phyloP scores from a whole-genome alignment of 2,113 vertebrate species.

The Parotia lawesii region DNA sequence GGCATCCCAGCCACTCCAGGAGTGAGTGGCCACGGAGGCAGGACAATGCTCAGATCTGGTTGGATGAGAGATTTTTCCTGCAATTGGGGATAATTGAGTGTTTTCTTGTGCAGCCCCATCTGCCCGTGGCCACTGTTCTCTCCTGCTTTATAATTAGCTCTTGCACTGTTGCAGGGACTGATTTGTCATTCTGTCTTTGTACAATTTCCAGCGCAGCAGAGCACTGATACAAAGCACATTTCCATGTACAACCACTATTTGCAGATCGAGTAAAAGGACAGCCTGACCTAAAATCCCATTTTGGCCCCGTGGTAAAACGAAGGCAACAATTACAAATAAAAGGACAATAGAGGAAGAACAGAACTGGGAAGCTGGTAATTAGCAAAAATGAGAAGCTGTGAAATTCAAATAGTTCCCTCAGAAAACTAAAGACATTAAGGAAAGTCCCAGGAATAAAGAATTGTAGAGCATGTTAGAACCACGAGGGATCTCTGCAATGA shows the following conservation, averaged over 20 bases:
- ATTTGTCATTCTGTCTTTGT: constrained; percentile 7
- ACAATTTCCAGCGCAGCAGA: background rate
- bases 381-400: background rate
- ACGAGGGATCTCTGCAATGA: background rate
- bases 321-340: constrained; percentile 15
- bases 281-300: background rate
- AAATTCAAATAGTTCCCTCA: background rate
- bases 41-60: background rate
- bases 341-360: background rate
- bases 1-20: background rate
- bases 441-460: background rate
- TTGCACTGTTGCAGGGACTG: background rate
- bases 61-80: background rate
- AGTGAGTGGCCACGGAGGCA: background rate
- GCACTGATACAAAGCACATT: background rate
- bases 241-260: background rate
- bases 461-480: background rate
- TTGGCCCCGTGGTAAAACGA: background rate
- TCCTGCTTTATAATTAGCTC: constrained; percentile 8
- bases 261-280: background rate
- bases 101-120: background rate
- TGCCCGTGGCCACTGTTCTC: background rate
- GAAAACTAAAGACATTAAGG: background rate
- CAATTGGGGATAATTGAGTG: background rate
- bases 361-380: background rate